phyloP scores from a whole-genome alignment of 2,113 vertebrate genomes.

The Haemorhous mexicanus region DNA sequence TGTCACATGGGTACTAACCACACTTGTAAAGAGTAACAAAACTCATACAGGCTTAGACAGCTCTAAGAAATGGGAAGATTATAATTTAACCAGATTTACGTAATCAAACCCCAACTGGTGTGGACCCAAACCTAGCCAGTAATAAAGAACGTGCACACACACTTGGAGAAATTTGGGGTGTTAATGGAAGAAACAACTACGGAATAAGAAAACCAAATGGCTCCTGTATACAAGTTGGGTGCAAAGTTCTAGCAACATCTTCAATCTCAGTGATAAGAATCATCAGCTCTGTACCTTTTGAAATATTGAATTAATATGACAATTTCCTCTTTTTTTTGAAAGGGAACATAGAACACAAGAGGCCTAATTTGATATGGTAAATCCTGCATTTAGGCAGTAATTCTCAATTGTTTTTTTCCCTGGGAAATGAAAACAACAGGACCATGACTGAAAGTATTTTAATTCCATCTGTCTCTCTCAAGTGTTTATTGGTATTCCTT shows the following conservation, averaged over 20 bases:
- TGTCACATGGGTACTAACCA: neutral
- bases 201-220: neutral
- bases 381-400: neutral
- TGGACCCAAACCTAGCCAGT: neutral
- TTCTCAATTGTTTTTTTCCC: neutral
- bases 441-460: neutral
- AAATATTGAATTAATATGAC: neutral
- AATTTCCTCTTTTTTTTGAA: neutral
- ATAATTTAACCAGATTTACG: neutral
- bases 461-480: neutral
- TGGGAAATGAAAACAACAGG: neutral
- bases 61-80: neutral
- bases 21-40: neutral
- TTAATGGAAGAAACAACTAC: neutral
- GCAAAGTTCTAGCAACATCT: neutral
- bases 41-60: neutral
- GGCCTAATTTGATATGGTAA: neutral
- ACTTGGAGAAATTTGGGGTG: neutral
- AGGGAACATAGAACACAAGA: neutral
- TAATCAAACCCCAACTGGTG: neutral
- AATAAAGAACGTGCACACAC: neutral
- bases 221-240: neutral
- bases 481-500: neutral
- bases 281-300: neutral
- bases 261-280: neutral